Conservation (phyloP, 2,113 vertebrate species). For the Zootoca vivipara region DNA sequence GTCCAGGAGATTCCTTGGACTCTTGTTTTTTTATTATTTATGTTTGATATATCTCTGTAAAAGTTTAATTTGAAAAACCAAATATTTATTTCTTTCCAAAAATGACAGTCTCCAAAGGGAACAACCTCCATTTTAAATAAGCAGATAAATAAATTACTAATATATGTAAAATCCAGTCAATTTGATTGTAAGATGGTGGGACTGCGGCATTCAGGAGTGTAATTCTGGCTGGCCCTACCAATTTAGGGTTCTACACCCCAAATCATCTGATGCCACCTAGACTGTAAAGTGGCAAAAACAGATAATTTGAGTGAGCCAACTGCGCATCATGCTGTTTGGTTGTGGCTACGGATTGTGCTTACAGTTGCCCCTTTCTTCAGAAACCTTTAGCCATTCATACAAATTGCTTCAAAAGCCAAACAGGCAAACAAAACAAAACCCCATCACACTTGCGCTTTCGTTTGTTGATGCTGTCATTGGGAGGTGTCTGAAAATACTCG, state of each 20-base stretch:
- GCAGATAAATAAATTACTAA: no score
- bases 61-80: no score
- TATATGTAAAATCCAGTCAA: not conserved
- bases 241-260: not conserved
- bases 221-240: not conserved
- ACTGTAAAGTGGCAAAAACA: not conserved
- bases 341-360: no score
- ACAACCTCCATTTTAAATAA: no score
- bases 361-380: no score
- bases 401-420: not conserved
- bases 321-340: not conserved
- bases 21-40: no score
- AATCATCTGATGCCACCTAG: not conserved
- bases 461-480: not conserved
- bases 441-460: not conserved
- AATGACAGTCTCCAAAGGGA: no score
- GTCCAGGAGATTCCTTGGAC: no score
- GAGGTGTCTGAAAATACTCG: not conserved
- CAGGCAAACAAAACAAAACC: no score
- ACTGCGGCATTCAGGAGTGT: not conserved
- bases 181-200: not conserved
- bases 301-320: not conserved
- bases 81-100: no score
- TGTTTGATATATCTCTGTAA: no score
- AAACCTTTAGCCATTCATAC: not conserved